A percentile compares a stretch with the other conserved stretches of the same genome.
Evolutionary conservation across 2,888 invertebrate genomes (phyloP).

Genomic region (Bruchidius siliquastri): DNA sequence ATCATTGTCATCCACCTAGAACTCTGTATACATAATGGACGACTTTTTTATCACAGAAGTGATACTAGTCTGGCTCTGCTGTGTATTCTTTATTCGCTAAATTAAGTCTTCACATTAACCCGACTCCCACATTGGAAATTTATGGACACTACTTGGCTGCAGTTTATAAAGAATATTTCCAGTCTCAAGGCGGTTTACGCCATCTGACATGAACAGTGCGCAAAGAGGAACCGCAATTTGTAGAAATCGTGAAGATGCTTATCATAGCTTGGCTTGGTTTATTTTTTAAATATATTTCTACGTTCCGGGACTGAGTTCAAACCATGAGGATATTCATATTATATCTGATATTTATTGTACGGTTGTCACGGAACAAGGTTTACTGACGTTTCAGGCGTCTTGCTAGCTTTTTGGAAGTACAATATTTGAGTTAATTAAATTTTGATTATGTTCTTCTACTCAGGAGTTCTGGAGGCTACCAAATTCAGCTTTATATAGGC

Average conservation of each 20-base stretch:
- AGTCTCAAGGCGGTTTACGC: not conserved
- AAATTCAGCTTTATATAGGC: too few species aligned
- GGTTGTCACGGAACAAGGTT: too few species aligned
- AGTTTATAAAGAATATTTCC: not conserved
- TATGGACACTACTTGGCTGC: not conserved
- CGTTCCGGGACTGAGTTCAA: too few species aligned
- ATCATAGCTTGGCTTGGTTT: not conserved
- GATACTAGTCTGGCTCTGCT: not conserved
- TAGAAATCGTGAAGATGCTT: not conserved
- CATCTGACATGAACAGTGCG: not conserved
- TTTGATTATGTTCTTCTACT: too few species aligned
- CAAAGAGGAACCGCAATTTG: not conserved
- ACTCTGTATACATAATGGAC: not conserved
- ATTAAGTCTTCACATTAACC: not conserved
- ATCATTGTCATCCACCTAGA: not conserved
- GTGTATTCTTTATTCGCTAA: not conserved
- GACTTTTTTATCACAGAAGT: not conserved
- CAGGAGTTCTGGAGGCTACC: too few species aligned
- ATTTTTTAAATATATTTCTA: not conserved
- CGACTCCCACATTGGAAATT: not conserved
- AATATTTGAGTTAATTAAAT: too few species aligned
- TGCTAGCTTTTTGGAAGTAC: too few species aligned
- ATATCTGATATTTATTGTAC: too few species aligned
- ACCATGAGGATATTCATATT: too few species aligned
- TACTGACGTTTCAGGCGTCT: too few species aligned